Evolutionary conservation across 2,113 vertebrate genomes (phyloP).

Genomic region (Lanius ludovicianus): DNA sequence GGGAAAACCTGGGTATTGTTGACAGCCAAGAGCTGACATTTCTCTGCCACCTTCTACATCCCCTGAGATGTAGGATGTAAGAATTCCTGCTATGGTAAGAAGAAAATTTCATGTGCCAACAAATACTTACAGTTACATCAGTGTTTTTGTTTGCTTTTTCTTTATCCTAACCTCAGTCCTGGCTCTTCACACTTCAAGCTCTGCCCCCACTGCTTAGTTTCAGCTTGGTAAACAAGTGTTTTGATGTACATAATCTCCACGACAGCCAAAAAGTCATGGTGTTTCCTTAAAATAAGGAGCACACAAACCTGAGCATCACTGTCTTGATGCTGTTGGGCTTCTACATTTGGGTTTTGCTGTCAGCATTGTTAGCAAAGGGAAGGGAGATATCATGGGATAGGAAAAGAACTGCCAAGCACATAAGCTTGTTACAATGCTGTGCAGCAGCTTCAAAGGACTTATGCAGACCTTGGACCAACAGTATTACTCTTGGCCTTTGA

Average conservation of each 20-base stretch:
- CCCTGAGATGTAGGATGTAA: background rate
- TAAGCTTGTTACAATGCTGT: background rate
- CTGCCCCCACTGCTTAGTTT: background rate
- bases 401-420: background rate
- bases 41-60: background rate
- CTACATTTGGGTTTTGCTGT: background rate
- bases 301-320: background rate
- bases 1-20: background rate
- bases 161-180: background rate
- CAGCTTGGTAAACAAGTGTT: background rate
- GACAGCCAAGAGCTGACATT: background rate
- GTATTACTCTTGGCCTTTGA: background rate
- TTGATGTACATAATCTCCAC: background rate
- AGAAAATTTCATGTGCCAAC: background rate
- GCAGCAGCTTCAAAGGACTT: background rate
- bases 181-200: background rate
- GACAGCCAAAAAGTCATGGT: background rate
- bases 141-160: background rate
- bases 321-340: background rate
- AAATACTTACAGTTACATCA: background rate
- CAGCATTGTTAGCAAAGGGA: background rate
- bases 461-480: background rate
- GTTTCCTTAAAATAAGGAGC: background rate
- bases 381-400: rapidly evolving
- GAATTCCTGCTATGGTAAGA: background rate